Evolutionary conservation across 2,113 vertebrate genomes (phyloP).

Genomic region (Boleophthalmus pectinirostris): DNA sequence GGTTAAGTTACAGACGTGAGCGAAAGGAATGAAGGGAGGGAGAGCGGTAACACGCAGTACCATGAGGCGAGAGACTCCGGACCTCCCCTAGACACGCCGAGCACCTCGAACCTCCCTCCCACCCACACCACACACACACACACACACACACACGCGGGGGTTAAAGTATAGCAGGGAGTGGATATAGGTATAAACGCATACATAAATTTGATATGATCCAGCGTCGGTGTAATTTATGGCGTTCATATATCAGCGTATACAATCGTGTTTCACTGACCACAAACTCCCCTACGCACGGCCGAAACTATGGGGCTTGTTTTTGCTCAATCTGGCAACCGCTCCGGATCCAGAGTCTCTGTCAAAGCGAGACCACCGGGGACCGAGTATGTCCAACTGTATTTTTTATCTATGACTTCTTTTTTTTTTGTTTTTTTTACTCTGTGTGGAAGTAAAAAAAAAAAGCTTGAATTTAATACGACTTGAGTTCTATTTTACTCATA

Average conservation of each 20-base stretch:
- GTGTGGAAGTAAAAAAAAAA: neutral
- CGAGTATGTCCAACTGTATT: neutral
- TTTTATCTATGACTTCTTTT: neutral
- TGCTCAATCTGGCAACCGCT: neutral
- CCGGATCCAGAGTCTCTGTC: neutral
- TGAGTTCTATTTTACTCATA: neutral
- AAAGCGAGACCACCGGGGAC: neutral
- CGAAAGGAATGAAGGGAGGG: constrained; percentile 94
- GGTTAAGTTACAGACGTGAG: constrained; percentile 70
- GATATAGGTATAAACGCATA: neutral
- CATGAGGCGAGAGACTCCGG: constrained; percentile 83
- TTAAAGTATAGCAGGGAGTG: neutral
- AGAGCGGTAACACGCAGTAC: constrained; percentile 95
- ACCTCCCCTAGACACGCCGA: constrained; percentile 80
- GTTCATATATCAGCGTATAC: neutral
- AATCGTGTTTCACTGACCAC: neutral
- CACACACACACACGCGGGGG: constrained; percentile 26
- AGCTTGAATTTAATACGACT: neutral
- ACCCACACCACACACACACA: constrained; percentile 15
- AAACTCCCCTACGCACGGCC: neutral
- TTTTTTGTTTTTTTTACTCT: neutral
- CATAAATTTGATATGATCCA: neutral
- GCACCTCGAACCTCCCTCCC: constrained; percentile 75
- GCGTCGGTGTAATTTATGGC: neutral
- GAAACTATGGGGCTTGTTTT: neutral